A percentile compares a stretch with the other conserved stretches of the same genome.
phyloP scores from a whole-genome alignment of 2,797 vertebrate genomes.

The Phrynocephalus guinanensis region DNA sequence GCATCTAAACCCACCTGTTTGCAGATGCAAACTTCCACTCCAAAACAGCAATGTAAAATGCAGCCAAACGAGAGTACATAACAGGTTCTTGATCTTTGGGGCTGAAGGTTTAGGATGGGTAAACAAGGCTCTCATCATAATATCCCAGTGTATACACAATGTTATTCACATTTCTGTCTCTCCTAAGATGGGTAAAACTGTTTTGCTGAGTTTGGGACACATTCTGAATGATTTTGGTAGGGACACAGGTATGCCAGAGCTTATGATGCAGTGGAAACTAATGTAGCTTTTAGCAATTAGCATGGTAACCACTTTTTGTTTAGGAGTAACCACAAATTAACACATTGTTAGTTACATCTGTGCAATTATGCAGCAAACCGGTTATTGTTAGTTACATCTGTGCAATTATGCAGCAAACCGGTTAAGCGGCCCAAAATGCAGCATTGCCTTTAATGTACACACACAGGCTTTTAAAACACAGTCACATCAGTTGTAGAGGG shows the following conservation, averaged over 20 bases:
- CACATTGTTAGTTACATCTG: neutral
- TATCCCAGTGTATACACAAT: neutral
- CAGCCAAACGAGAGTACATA: neutral
- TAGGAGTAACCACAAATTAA: neutral
- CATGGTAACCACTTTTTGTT: neutral
- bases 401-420: neutral
- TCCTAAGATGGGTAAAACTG: too few species aligned
- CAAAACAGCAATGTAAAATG: neutral
- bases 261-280: too few species aligned
- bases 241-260: too few species aligned
- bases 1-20: neutral
- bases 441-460: neutral
- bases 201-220: too few species aligned
- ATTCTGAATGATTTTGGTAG: too few species aligned
- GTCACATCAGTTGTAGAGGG: too few species aligned
- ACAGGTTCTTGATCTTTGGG: too few species aligned
- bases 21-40: neutral
- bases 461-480: neutral
- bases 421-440: neutral
- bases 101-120: neutral
- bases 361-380: too few species aligned
- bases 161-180: neutral
- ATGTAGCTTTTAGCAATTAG: too few species aligned
- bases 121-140: neutral
- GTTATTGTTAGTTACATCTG: too few species aligned